phyloP scores from a whole-genome alignment of 1,140 invertebrate genomes.

The Mya arenaria region DNA sequence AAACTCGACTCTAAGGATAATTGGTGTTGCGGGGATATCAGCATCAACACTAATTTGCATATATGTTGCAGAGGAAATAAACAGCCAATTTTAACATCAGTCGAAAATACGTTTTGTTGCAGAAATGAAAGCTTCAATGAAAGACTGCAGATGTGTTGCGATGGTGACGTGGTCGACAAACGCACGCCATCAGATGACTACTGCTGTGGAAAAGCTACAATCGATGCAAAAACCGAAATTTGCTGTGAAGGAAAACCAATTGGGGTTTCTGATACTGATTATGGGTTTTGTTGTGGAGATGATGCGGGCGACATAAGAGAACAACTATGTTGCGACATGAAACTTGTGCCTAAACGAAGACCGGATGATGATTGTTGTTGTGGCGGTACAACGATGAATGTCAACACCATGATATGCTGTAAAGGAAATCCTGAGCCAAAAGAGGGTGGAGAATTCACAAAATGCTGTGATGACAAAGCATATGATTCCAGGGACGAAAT shows the following conservation, averaged over 20 bases:
- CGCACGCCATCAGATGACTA: conserved; percentile 2
- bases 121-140: conserved; percentile 3
- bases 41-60: conserved; percentile 3
- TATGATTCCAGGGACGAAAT: conserved; percentile 4
- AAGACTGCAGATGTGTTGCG: background rate
- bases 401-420: conserved; percentile 6
- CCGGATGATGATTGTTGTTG: conserved; percentile 19
- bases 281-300: background rate
- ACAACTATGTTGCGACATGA: conserved; percentile 17
- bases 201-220: conserved; percentile 29
- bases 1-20: background rate
- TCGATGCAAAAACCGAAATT: conserved; percentile 16
- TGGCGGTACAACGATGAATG: background rate
- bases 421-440: background rate
- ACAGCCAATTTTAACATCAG: background rate
- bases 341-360: background rate
- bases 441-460: conserved; percentile 18
- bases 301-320: background rate
- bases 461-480: conserved; percentile 14
- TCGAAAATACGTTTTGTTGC: conserved; percentile 16
- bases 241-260: conserved; percentile 6
- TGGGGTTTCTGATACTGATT: background rate
- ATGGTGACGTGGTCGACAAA: background rate
- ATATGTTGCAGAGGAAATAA: conserved; percentile 17
- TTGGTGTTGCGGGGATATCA: conserved; percentile 18